Percentiles rank a stretch among this genome's conserved stretches.
These are phyloP conservation scores for Corythornis cristatus DNA, from an alignment of 2,113 vertebrate species.

Conservation along the genomic window DNA sequence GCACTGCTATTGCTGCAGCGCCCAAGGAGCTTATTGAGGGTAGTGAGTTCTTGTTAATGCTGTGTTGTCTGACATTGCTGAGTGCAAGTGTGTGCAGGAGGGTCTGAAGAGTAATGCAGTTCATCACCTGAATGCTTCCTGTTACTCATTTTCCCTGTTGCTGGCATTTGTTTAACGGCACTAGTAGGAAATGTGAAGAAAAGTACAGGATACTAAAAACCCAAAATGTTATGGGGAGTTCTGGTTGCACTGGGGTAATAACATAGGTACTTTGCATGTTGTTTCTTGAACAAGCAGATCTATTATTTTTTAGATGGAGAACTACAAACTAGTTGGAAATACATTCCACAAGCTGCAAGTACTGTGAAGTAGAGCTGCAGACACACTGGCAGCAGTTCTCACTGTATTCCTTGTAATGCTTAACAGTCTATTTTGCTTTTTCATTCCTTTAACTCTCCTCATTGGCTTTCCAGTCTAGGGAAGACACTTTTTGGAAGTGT, in stretches of 20 bases:
- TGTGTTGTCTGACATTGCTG: neutral
- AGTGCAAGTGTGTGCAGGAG: neutral
- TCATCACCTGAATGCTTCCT: neutral
- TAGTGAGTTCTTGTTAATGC: neutral
- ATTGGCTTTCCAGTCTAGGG: neutral
- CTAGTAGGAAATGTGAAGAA: neutral
- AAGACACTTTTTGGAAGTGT: neutral
- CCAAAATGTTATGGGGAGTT: neutral
- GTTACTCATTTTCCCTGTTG: neutral
- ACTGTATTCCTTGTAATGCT: neutral
- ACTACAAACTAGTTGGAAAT: neutral
- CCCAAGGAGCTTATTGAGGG: neutral
- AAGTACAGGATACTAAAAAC: neutral
- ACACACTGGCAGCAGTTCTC: neutral
- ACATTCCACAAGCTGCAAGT: neutral
- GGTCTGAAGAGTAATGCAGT: neutral
- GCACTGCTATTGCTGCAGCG: neutral
- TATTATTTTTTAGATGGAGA: neutral
- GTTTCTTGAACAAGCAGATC: neutral
- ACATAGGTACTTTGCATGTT: neutral
- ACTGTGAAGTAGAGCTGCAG: neutral
- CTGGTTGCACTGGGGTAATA: neutral
- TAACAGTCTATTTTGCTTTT: neutral
- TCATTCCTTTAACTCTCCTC: neutral
- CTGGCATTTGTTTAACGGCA: neutral